phyloP scores from a whole-genome alignment of 2,888 invertebrate genomes.

The Phlogophora meticulosa region DNA sequence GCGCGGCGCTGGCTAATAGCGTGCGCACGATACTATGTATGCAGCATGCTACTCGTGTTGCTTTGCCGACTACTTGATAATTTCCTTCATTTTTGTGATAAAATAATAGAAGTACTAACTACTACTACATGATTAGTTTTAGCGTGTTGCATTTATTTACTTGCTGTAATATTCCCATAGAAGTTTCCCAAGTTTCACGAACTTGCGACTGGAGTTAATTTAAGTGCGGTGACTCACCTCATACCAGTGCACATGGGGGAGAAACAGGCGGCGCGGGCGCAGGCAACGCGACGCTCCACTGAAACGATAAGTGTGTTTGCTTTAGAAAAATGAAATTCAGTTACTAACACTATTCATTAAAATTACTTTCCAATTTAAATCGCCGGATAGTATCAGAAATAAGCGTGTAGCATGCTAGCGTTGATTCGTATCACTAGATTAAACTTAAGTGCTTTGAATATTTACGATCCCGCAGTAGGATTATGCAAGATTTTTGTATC shows the following conservation, averaged over 20 bases:
- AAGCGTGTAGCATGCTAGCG: conserved; percentile 50
- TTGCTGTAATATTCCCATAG: not conserved
- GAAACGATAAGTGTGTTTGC: conserved; percentile 74
- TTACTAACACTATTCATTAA: conserved; percentile 58
- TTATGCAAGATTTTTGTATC: conserved; percentile 63
- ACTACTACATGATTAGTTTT: conserved; percentile 13
- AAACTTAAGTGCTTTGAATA: conserved; percentile 35
- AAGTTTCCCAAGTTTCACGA: conserved; percentile 2
- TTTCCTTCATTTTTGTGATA: conserved; percentile 28
- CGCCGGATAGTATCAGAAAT: conserved; percentile 32
- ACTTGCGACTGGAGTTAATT: conserved; percentile 58
- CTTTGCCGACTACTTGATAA: conserved; percentile 33
- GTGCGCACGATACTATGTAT: conserved; percentile 68
- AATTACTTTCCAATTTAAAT: conserved; percentile 49
- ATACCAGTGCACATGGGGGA: conserved; percentile 86
- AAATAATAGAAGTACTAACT: not conserved
- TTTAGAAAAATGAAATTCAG: conserved; percentile 53
- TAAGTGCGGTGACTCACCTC: conserved; percentile 86
- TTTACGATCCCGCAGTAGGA: conserved; percentile 49
- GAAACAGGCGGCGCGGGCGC: conserved; percentile 77
- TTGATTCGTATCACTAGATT: conserved; percentile 39
- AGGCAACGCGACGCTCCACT: conserved; percentile 79
- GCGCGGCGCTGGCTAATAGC: conserved; percentile 77
- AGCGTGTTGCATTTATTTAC: not conserved
- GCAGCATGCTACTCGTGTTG: conserved; percentile 59